Evolutionary conservation across 2,113 vertebrate genomes (phyloP).

Genomic region (Spilogale gracilis): DNA sequence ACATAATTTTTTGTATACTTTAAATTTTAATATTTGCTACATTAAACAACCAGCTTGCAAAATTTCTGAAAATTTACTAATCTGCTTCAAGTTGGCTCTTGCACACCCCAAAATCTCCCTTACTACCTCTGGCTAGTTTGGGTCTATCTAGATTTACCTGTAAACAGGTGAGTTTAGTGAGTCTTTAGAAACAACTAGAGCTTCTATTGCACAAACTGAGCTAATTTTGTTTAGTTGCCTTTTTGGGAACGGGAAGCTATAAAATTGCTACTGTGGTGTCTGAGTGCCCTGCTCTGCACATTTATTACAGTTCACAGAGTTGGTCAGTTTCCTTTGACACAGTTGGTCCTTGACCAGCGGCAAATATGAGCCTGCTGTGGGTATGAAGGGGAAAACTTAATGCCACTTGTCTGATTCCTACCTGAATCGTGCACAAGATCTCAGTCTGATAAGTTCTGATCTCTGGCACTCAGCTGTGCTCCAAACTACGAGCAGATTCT

Average conservation of each 20-base stretch:
- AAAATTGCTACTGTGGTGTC: not conserved
- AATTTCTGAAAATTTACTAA: slow-evolving; percentile 33
- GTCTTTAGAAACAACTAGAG: not conserved
- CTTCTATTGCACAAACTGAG: not conserved
- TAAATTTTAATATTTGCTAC: not conserved
- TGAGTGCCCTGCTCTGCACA: not conserved
- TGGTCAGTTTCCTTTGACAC: not conserved
- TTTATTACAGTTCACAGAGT: not conserved
- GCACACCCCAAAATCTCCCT: not conserved
- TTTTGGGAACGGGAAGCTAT: not conserved
- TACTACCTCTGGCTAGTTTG: not conserved
- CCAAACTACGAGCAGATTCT: not conserved
- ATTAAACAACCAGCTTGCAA: not conserved
- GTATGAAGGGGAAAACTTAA: not conserved
- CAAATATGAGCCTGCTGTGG: not conserved
- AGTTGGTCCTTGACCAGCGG: not conserved
- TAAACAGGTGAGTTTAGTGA: not conserved
- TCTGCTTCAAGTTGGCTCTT: not conserved
- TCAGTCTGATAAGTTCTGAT: not conserved
- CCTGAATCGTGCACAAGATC: slow-evolving; percentile 47
- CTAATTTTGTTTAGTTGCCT: not conserved
- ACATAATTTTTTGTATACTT: not conserved
- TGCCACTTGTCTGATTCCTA: not conserved
- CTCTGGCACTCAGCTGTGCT: not conserved
- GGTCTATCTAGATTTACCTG: not conserved